phyloP scores from a whole-genome alignment of 2,797 vertebrate species.

The Cuculus canorus region DNA sequence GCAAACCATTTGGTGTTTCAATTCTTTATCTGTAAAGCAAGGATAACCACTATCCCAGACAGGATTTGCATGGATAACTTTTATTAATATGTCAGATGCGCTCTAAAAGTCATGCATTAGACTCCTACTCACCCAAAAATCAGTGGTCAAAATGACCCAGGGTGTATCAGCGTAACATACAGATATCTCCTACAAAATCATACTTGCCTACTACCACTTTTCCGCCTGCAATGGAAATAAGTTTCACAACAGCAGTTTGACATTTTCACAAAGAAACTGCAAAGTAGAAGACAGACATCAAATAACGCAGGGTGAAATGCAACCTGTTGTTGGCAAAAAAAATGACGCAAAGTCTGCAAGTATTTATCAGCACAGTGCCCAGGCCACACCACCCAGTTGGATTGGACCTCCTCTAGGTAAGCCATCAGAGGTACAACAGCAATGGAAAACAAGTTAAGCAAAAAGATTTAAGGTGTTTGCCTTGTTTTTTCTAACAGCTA shows the following conservation, averaged over 20 bases:
- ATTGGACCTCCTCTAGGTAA: background rate
- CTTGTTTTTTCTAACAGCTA: background rate
- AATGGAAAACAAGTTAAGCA: background rate
- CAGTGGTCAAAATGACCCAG: background rate
- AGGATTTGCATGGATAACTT: background rate
- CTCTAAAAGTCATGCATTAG: background rate
- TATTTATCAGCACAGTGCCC: background rate
- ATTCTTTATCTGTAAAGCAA: background rate
- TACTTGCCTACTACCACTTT: background rate
- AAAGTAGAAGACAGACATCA: background rate
- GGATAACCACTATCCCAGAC: background rate
- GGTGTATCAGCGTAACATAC: background rate
- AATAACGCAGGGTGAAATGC: background rate
- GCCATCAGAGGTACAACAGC: background rate
- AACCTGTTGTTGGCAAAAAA: background rate
- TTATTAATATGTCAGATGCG: background rate
- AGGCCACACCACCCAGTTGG: background rate
- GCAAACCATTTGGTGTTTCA: conserved; percentile 1
- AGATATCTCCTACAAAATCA: background rate
- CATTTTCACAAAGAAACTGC: background rate
- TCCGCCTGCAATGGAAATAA: background rate
- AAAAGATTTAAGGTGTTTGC: background rate
- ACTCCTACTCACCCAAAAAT: background rate
- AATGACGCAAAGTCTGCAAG: background rate
- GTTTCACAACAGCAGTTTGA: background rate